Evolutionary conservation across 2,888 invertebrate species (phyloP).

Genomic region (Sesia apiformis): DNA sequence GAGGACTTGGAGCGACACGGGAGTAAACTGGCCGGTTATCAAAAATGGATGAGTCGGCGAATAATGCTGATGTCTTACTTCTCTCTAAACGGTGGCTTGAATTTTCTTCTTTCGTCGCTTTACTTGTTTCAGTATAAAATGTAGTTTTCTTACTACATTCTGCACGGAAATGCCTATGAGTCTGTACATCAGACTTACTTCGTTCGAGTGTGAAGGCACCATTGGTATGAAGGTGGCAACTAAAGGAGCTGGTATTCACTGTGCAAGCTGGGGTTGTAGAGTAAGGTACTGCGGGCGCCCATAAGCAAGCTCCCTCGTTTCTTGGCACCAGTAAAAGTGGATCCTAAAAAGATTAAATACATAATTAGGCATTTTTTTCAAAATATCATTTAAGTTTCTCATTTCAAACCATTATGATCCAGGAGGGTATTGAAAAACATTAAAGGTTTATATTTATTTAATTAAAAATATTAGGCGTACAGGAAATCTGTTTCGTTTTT

Average conservation of each 20-base stretch:
- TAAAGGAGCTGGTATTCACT: constrained; percentile 54
- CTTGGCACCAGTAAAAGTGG: constrained; percentile 76
- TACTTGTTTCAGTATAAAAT: constrained; percentile 41
- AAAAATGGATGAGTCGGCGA: constrained; percentile 47
- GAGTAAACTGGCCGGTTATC: constrained; percentile 54
- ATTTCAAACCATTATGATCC: constrained; percentile 1
- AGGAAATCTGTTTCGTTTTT: too few relatives aligned
- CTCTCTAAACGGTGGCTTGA: constrained; percentile 42
- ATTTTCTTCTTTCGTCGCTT: constrained; percentile 15
- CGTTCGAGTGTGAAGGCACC: constrained; percentile 56
- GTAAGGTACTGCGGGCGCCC: constrained; percentile 62
- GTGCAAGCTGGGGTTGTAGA: constrained; percentile 58
- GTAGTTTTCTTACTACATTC: constrained; percentile 41
- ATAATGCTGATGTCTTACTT: constrained; percentile 54
- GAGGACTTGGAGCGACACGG: constrained; percentile 63
- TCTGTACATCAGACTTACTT: constrained; percentile 61
- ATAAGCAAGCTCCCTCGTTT: constrained; percentile 73
- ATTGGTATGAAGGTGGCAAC: constrained; percentile 61
- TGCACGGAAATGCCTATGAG: constrained; percentile 37
- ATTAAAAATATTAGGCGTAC: too few relatives aligned
- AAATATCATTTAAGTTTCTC: background rate
- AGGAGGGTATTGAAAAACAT: too few relatives aligned
- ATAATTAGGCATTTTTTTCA: background rate
- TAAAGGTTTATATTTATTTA: too few relatives aligned
- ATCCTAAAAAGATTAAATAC: constrained; percentile 42